A percentile compares a stretch with the other conserved stretches of the same genome.
These are phyloP conservation scores for Ciona savignyi DNA, from an alignment of 23 tunicate genomes.

Conservation along the genomic window DNA sequence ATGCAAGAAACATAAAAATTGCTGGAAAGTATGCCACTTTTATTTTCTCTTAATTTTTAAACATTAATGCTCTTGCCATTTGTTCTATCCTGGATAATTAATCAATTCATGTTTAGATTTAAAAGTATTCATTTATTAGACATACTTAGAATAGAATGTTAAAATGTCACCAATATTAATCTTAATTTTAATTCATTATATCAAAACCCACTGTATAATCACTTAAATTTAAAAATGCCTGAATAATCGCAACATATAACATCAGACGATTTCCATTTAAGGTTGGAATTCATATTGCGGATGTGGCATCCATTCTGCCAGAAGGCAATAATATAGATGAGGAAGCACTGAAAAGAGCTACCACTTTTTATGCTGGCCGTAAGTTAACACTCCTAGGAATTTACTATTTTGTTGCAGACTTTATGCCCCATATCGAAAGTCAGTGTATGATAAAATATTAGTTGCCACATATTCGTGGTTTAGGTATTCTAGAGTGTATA, in stretches of 20 bases:
- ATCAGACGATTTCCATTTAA: neutral
- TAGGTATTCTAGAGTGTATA: too few relatives aligned
- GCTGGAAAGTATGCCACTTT: constrained; percentile 2
- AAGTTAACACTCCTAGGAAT: neutral
- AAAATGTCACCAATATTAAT: neutral
- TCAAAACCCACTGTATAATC: neutral
- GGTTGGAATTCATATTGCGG: constrained; percentile 86
- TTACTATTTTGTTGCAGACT: too few relatives aligned
- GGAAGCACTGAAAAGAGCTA: constrained; percentile 48
- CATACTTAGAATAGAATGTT: neutral
- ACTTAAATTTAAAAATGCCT: too few relatives aligned
- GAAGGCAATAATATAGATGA: constrained; percentile 34
- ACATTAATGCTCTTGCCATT: too few relatives aligned
- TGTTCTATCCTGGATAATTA: too few relatives aligned
- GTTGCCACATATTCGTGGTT: too few relatives aligned
- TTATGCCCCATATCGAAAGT: too few relatives aligned
- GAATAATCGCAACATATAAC: too few relatives aligned
- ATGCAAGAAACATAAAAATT: constrained; percentile 49
- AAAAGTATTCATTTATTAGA: neutral
- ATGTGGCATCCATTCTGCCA: constrained; percentile 66
- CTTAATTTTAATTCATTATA: neutral
- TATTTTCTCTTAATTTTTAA: too few relatives aligned
- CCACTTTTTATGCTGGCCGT: constrained; percentile 25
- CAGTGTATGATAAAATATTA: too few relatives aligned
- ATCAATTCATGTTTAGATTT: neutral